These are phyloP conservation scores for Puntigrus tetrazona DNA, from an alignment of 2,113 vertebrate genomes.

Conservation along the genomic window DNA sequence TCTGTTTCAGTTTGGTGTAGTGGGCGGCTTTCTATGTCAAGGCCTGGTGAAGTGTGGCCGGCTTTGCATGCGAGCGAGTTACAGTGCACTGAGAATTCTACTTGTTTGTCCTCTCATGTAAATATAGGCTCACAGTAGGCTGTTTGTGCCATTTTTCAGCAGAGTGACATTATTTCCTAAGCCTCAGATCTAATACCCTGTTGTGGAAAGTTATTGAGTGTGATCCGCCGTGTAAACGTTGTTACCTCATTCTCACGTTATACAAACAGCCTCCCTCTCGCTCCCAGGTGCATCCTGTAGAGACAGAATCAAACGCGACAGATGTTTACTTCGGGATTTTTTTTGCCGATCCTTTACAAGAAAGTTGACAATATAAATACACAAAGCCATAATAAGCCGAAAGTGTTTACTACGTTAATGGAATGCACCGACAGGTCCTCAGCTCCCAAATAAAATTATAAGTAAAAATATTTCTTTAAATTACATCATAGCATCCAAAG, in stretches of 20 bases:
- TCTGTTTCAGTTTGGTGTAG: slow-evolving; percentile 68
- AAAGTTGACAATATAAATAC: slow-evolving; percentile 33
- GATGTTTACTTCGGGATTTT: slow-evolving; percentile 42
- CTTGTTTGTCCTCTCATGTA: slow-evolving; percentile 52
- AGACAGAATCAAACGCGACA: slow-evolving; percentile 44
- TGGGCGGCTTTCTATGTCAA: slow-evolving; percentile 57
- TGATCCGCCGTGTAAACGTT: slow-evolving; percentile 11
- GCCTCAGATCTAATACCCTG: slow-evolving; percentile 13
- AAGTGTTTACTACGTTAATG: slow-evolving; percentile 12
- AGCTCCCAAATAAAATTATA: neutral
- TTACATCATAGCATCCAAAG: neutral
- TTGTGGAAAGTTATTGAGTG: slow-evolving; percentile 44
- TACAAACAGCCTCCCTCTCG: slow-evolving; percentile 28
- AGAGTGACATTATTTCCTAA: slow-evolving; percentile 22
- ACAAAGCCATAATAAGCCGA: slow-evolving; percentile 7
- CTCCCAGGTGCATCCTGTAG: slow-evolving; percentile 58
- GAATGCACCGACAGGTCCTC: neutral
- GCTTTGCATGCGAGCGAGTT: slow-evolving; percentile 69
- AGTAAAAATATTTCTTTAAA: neutral
- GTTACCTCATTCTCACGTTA: slow-evolving; percentile 38
- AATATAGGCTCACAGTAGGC: slow-evolving; percentile 46
- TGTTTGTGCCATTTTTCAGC: slow-evolving; percentile 33
- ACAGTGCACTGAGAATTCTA: slow-evolving; percentile 56
- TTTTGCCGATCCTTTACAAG: slow-evolving; percentile 4
- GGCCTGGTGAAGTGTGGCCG: slow-evolving; percentile 62